Percentiles rank a stretch among this genome's conserved stretches.
These are phyloP conservation scores for Hydrozoanthus tunicans DNA, from an alignment of 64 coral and sea anemone genomes.

Conservation along the genomic window DNA sequence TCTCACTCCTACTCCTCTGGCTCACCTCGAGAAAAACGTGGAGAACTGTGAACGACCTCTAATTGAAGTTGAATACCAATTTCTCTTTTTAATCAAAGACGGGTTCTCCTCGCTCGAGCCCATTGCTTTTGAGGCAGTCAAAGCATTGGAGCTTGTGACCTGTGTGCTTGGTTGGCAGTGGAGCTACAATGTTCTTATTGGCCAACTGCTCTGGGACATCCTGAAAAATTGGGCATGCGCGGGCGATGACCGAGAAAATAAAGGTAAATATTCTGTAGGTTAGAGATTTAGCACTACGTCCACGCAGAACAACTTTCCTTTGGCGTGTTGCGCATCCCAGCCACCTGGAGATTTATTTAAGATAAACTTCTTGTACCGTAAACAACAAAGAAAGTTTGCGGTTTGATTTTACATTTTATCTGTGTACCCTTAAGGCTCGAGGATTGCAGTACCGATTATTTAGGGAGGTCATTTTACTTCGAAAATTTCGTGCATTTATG, in stretches of 20 bases:
- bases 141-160: slow-evolving; percentile 74
- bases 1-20: too few relatives aligned
- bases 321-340: too few relatives aligned
- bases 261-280: background rate
- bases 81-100: slow-evolving; percentile 36
- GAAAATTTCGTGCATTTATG: too few relatives aligned
- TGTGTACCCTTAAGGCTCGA: too few relatives aligned
- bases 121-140: slow-evolving; percentile 74
- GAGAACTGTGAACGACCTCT: background rate
- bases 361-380: too few relatives aligned
- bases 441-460: too few relatives aligned
- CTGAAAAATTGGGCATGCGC: slow-evolving; percentile 58
- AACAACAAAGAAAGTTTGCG: too few relatives aligned
- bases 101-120: slow-evolving; percentile 32
- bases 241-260: background rate
- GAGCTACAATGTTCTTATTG: slow-evolving; percentile 66
- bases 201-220: slow-evolving; percentile 73
- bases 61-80: background rate
- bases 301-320: too few relatives aligned
- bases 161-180: slow-evolving; percentile 88
- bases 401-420: too few relatives aligned
- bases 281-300: background rate
- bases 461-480: too few relatives aligned
- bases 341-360: too few relatives aligned
- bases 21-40: too few relatives aligned